Evolutionary conservation across 2,113 vertebrate genomes (phyloP), one percentile per base, ranked within the genome.

Genomic region (Lepisosteus osseus): DNA sequence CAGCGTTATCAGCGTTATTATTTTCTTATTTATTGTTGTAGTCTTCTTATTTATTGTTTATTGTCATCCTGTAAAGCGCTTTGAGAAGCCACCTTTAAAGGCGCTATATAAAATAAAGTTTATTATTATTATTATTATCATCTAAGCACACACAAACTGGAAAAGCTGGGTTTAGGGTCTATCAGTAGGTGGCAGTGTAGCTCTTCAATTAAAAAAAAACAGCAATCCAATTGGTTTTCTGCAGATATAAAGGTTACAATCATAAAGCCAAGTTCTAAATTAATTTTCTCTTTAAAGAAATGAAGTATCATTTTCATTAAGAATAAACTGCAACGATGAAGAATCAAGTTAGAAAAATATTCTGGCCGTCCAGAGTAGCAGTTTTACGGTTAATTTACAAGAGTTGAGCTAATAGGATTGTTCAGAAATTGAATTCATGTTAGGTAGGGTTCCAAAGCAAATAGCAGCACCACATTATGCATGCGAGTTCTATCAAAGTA

Each of bases 181-280:
- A 43, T 82, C 86, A 80, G 86, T 59, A 78, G 86, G 84, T 85
- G 89, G 85, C 87, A 89, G 78, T 85, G 80, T 74, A 78, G 57
- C 77, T 74, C 86, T 82, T 73, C 70, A 54, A 72, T 76, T 41
- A 70, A 64, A 14, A 12, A 12, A 29, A 29, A 29, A 2, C 9
- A 17, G 3, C 11, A 17, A 14, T 44, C 51, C 6, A 40, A 43
- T n/a, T 8, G 6, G 67, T 12, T 7, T 43, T 59, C n/a, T 3
- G 17, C 9, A 40, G 45, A 15, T 41, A 61, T 51, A 13, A 65
- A 43, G 12, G 55, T 6, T 2, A n/a, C 56, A 55, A 13, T 41
- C 41, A 59, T 11, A 17, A 29, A 69, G 17, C 8, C 6, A 65
- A 54, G 59, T 47, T 17, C 14, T 12, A 51, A 70, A 70, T 57